A percentile compares a stretch with the other conserved stretches of the same genome.
phyloP scores from a whole-genome alignment of 2,888 invertebrate genomes.

The Phasia obesa region DNA sequence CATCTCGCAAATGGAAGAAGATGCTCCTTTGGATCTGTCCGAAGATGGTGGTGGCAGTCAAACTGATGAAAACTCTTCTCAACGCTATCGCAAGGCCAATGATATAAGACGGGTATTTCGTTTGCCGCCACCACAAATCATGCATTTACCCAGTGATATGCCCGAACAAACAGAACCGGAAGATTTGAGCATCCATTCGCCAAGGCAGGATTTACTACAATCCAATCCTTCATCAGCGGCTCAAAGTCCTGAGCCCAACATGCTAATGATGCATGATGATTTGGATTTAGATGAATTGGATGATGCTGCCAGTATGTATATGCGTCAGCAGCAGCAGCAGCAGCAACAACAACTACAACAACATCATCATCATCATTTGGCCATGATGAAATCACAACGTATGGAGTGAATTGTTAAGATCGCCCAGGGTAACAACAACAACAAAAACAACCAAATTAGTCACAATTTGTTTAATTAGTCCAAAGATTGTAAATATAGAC shows the following conservation, averaged over 20 bases:
- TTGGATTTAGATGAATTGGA: slow-evolving; percentile 84
- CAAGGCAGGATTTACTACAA: slow-evolving; percentile 72
- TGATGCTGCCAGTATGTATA: slow-evolving; percentile 84
- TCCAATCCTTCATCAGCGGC: slow-evolving; percentile 74
- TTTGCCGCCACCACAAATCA: slow-evolving; percentile 82
- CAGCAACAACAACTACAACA: slow-evolving; percentile 75
- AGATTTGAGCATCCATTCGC: slow-evolving; percentile 89
- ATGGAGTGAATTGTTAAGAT: slow-evolving; percentile 68
- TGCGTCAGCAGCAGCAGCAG: slow-evolving; percentile 80
- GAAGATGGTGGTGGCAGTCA: slow-evolving; percentile 82
- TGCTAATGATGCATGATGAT: slow-evolving; percentile 80
- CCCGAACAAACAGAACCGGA: slow-evolving; percentile 96
- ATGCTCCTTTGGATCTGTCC: slow-evolving; percentile 82
- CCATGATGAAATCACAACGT: slow-evolving; percentile 68
- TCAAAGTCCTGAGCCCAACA: slow-evolving; percentile 62
- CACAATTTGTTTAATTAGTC: slow-evolving; percentile 44
- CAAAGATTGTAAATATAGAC: slow-evolving; percentile 73
- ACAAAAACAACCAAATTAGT: slow-evolving; percentile 26
- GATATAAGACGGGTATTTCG: slow-evolving; percentile 84
- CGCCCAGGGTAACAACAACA: too few relatives aligned
- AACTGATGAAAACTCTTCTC: slow-evolving; percentile 73
- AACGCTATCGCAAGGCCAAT: slow-evolving; percentile 82
- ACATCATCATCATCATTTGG: slow-evolving; percentile 70
- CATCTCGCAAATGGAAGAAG: slow-evolving; percentile 79
- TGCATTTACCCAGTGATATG: slow-evolving; percentile 80